Conservation (phyloP, 2,888 invertebrate species). For the Trissoscelio sp. region DNA sequence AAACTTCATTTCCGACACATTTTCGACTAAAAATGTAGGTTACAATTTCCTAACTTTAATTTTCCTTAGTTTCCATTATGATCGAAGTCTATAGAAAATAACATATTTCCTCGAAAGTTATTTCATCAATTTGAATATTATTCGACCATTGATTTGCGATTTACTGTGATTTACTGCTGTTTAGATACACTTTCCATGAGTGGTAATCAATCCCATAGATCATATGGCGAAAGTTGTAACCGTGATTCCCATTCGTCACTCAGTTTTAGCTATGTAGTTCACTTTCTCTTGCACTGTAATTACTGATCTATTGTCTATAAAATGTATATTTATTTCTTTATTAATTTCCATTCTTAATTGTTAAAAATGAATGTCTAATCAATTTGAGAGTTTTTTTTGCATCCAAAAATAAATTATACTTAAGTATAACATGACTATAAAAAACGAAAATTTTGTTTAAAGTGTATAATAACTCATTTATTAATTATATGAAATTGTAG, state of each 20-base stretch:
- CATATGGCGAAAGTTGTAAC: constrained; percentile 64
- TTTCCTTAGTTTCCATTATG: constrained; percentile 23
- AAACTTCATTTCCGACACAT: too few relatives aligned
- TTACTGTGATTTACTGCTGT: constrained; percentile 53
- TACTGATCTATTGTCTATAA: constrained; percentile 28
- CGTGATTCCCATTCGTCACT: constrained; percentile 62
- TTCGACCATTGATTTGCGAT: constrained; percentile 49
- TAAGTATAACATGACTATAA: too few relatives aligned
- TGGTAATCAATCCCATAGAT: constrained; percentile 46
- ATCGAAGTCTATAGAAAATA: constrained; percentile 34
- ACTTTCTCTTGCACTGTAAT: constrained; percentile 54
- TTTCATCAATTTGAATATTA: constrained; percentile 53
- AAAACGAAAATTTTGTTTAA: too few relatives aligned
- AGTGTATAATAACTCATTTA: too few relatives aligned
- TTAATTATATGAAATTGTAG: too few relatives aligned
- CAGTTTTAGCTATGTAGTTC: constrained; percentile 45
- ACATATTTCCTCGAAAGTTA: constrained; percentile 33
- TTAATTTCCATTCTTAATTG: too few relatives aligned
- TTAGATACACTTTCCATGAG: constrained; percentile 48
- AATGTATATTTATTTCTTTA: not conserved
- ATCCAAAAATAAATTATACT: too few relatives aligned
- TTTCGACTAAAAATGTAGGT: constrained; percentile 12
- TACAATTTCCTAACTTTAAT: constrained; percentile 21
- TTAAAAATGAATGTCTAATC: too few relatives aligned
- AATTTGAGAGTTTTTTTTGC: too few relatives aligned